These are phyloP conservation scores for Griposia aprilina DNA, from an alignment of 2,888 invertebrate genomes.

Conservation along the genomic window DNA sequence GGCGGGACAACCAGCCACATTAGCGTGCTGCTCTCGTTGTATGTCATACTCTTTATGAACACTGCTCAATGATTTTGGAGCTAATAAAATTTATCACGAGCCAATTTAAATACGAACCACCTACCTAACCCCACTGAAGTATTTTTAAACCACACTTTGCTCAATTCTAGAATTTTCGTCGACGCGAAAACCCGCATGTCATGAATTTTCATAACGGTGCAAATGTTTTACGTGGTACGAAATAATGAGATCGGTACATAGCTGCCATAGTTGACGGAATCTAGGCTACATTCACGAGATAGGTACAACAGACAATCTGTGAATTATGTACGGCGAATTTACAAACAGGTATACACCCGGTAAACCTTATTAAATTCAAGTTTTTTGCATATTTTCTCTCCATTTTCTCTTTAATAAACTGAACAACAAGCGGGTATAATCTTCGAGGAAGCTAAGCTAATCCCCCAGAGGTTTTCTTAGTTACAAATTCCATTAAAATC, in stretches of 20 bases:
- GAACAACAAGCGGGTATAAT: conserved; percentile 42
- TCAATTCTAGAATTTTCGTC: conserved; percentile 27
- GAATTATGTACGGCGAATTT: conserved; percentile 38
- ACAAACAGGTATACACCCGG: conserved; percentile 21
- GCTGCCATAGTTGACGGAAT: conserved; percentile 22
- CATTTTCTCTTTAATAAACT: conserved; percentile 37
- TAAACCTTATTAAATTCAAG: conserved; percentile 41
- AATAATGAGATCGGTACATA: conserved; percentile 44
- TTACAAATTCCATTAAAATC: conserved; percentile 62
- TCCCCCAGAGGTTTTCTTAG: conserved; percentile 47
- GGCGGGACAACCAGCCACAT: conserved; percentile 1
- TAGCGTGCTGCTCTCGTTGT: conserved; percentile 26
- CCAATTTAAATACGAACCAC: conserved; percentile 32
- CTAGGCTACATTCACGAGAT: conserved; percentile 34
- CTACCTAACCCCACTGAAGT: neutral
- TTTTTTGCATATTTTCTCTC: conserved; percentile 41
- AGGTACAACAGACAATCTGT: conserved; percentile 24
- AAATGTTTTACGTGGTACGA: conserved; percentile 41
- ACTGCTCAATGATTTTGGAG: conserved; percentile 26
- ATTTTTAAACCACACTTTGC: conserved; percentile 44
- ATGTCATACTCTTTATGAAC: conserved; percentile 49
- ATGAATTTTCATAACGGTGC: conserved; percentile 35
- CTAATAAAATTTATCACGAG: conserved; percentile 24
- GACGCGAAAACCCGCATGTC: conserved; percentile 18
- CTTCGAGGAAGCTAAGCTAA: conserved; percentile 45